Percentiles rank a stretch among this genome's conserved stretches.
phyloP scores from a whole-genome alignment of 2,888 invertebrate species.

The Calephelis perditalis region DNA sequence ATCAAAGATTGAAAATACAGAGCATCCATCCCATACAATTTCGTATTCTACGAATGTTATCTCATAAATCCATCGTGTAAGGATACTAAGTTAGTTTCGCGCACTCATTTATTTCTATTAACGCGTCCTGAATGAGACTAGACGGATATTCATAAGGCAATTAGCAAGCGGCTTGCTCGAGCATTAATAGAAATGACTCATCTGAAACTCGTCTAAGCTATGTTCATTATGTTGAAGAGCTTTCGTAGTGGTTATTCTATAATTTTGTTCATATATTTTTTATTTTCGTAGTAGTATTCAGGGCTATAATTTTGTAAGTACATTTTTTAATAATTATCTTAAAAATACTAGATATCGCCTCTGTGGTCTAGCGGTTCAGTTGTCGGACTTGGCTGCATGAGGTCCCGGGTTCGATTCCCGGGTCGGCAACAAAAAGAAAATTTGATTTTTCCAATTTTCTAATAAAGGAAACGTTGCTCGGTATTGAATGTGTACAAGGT shows the following conservation, averaged over 20 bases:
- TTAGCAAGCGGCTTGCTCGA: slow-evolving; percentile 11
- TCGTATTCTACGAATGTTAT: slow-evolving; percentile 7
- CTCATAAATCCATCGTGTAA: slow-evolving; percentile 9
- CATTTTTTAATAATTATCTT: too few species aligned
- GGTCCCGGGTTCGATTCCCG: too few species aligned
- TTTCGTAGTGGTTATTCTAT: neutral
- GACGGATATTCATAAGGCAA: slow-evolving; percentile 17
- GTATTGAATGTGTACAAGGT: too few species aligned
- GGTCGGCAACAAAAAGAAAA: too few species aligned
- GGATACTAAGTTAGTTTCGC: slow-evolving; percentile 12
- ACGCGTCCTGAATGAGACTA: slow-evolving; percentile 14
- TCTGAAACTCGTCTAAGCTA: slow-evolving; percentile 11
- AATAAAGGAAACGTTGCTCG: too few species aligned
- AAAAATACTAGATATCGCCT: too few species aligned
- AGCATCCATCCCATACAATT: neutral
- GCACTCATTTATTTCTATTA: slow-evolving; percentile 18
- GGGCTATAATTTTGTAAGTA: too few species aligned
- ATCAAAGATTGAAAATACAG: slow-evolving; percentile 1
- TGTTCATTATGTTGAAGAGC: neutral
- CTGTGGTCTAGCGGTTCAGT: too few species aligned
- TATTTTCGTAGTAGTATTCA: too few species aligned
- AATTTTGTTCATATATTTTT: too few species aligned
- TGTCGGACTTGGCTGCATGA: too few species aligned
- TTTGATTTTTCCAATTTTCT: too few species aligned
- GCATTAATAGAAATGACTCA: slow-evolving; percentile 18